Conservation (phyloP, 1,140 invertebrate species). For the Drosophila sturtevanti region DNA sequence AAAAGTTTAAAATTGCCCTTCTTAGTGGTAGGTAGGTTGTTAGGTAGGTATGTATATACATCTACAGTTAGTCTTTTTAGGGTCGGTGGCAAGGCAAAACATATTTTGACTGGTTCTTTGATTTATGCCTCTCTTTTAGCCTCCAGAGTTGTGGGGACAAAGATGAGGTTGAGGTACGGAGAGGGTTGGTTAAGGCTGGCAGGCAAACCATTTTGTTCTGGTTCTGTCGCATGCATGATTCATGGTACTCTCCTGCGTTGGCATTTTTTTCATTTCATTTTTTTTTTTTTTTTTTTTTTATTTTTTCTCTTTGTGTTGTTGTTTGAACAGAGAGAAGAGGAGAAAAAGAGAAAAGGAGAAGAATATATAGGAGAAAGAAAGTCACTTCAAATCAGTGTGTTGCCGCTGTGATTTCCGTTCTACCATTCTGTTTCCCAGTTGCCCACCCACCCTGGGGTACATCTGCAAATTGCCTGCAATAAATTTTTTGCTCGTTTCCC, state of each 20-base stretch:
- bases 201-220: constrained; percentile 56
- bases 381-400: constrained; percentile 69
- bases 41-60: background rate
- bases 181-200: background rate
- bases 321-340: constrained; percentile 15
- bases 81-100: constrained; percentile 55
- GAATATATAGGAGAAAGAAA: constrained; percentile 32
- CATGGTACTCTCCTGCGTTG: constrained; percentile 40
- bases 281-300: constrained; percentile 10
- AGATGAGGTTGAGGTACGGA: background rate
- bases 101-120: constrained; percentile 75
- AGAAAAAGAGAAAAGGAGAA: no score
- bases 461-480: constrained; percentile 78
- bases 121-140: constrained; percentile 62
- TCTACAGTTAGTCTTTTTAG: constrained; percentile 39
- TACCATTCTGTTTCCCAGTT: background rate
- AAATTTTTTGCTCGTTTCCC: constrained; percentile 72
- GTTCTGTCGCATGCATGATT: constrained; percentile 76
- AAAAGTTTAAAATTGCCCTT: background rate
- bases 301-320: background rate
- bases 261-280: constrained; percentile 16
- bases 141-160: background rate
- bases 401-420: constrained; percentile 65
- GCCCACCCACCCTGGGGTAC: constrained; percentile 32
- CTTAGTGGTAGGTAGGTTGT: background rate